These are phyloP conservation scores for Byasa hedistus DNA, from an alignment of 2,888 invertebrate genomes.

Conservation along the genomic window DNA sequence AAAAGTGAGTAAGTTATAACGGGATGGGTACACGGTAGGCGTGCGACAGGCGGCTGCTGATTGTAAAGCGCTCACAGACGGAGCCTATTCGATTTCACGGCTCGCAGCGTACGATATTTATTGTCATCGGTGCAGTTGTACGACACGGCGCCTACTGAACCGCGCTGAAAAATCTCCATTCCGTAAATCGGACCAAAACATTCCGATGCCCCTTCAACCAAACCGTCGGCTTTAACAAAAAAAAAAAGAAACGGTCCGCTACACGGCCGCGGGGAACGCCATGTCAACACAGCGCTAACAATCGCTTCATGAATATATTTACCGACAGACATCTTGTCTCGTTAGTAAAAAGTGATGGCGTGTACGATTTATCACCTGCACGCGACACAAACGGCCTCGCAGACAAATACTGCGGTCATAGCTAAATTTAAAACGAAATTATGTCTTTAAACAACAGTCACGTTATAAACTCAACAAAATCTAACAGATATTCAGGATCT, in stretches of 20 bases:
- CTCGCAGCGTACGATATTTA: constrained; percentile 78
- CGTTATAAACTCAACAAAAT: not conserved
- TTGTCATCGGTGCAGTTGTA: constrained; percentile 79
- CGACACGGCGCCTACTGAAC: constrained; percentile 78
- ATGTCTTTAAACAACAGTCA: constrained; percentile 33
- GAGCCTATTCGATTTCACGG: constrained; percentile 80
- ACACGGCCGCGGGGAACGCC: constrained; percentile 46
- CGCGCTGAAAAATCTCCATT: constrained; percentile 75
- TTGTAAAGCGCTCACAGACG: constrained; percentile 79
- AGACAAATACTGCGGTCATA: constrained; percentile 49
- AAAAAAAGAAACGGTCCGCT: constrained; percentile 43
- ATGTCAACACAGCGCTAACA: constrained; percentile 50
- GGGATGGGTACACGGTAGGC: constrained; percentile 49
- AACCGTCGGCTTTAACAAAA: constrained; percentile 54
- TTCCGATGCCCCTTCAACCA: constrained; percentile 55
- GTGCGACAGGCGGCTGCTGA: constrained; percentile 75
- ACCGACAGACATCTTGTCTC: constrained; percentile 72
- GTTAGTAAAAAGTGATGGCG: constrained; percentile 75
- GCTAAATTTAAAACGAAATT: constrained; percentile 58
- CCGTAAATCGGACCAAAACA: constrained; percentile 72
- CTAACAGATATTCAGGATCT: too few relatives aligned
- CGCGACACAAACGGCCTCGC: constrained; percentile 56
- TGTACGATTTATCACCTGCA: constrained; percentile 74
- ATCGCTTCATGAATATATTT: constrained; percentile 67
- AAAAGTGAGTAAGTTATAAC: constrained; percentile 66